Base-by-base conservation (phyloP, 2,113 vertebrate species). In the Hypanus sabinus region DNA sequence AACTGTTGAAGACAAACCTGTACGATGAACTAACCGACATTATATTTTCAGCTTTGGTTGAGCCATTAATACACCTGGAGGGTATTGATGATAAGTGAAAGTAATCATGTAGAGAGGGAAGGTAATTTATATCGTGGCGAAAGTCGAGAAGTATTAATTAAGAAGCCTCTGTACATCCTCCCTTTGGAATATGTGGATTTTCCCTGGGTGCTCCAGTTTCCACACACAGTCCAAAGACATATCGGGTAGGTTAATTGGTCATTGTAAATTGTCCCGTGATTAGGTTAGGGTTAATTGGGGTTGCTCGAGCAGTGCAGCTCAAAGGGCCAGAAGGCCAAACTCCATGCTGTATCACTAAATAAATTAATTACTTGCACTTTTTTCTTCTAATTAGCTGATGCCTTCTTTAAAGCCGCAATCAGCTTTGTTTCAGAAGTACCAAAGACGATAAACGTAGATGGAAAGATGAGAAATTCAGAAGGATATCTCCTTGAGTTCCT, bases 371-470 rank as follows among this genome's bases (percentile, higher is more conserved):
- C 11, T 71, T 38, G 18, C 65, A 68, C 90, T 73, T 80, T 24
- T 55, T 38, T 24, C 38, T 55, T 38, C 81, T 91, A 33, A 87
- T 11, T 94, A 99, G 99, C 98, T 3, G 99, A 99, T 81, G 98
- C 98, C 0, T 99, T 99, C 95, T 98, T 99, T 95, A 99, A 98
- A 95, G 98, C 99, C 0, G 98, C 98, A 0, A 97, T 99, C 94
- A 97, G 97, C 94, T 95, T 99, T 79, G 95, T 99, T 91, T 97
- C 98, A 0, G 99, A 99, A 94, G 99, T 99, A 36, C 98, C 99
- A 6, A 99, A 97, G 95, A 97, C 94, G 95, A 98, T 99, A 95
- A 98, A 94, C 11, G 95, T 99, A 0, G 99, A 99, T 92, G 99
- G 99, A 10, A 99, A 99, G 95, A 97, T 97, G 95, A 96, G 98